These are phyloP conservation scores for Strix aluco DNA, from an alignment of 2,113 vertebrate genomes.

Conservation along the genomic window DNA sequence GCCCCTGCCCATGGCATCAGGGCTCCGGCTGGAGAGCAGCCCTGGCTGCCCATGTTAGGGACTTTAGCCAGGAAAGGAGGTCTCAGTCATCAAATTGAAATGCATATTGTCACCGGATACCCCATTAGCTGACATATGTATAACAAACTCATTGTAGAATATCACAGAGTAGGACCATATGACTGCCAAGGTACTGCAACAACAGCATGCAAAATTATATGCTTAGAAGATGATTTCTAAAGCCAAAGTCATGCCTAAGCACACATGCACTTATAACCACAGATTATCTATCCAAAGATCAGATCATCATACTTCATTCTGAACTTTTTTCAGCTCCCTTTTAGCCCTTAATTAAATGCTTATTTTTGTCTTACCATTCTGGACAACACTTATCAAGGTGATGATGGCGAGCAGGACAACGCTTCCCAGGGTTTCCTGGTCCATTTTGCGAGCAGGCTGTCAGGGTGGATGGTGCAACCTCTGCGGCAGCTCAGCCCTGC, in stretches of 20 bases:
- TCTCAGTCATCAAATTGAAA: background rate
- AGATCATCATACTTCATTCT: background rate
- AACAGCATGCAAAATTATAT: background rate
- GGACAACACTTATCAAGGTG: constrained; percentile 88
- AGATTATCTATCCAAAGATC: background rate
- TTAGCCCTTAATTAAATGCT: background rate
- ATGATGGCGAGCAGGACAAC: constrained; percentile 85
- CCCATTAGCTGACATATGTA: background rate
- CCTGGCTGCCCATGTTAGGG: background rate
- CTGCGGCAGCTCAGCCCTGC: background rate
- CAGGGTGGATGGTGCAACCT: background rate
- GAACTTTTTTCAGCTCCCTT: background rate
- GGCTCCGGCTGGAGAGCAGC: background rate
- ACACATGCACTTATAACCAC: background rate
- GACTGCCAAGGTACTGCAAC: background rate
- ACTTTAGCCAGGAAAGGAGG: background rate
- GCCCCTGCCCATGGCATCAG: fast-evolving
- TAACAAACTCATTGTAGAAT: background rate
- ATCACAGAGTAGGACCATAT: background rate
- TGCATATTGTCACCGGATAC: background rate
- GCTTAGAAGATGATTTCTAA: background rate
- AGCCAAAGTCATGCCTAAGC: background rate
- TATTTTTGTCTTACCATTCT: constrained; percentile 85
- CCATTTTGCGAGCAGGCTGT: constrained; percentile 68
- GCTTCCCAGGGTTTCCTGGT: constrained; percentile 78